phyloP scores from a whole-genome alignment of 2,113 vertebrate genomes.

The Sporophila hypoxantha region DNA sequence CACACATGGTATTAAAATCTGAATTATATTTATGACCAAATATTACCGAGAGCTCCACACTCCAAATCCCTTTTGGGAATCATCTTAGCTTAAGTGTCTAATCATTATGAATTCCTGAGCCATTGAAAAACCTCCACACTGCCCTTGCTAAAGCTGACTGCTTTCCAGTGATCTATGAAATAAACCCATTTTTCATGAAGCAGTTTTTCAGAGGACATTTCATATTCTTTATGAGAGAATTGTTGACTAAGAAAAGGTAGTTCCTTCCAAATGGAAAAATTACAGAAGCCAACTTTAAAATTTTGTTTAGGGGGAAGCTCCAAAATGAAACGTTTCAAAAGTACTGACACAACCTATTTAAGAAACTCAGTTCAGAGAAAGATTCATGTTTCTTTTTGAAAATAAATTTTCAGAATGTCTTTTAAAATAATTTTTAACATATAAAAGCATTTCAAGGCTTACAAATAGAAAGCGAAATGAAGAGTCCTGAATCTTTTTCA shows the following conservation, averaged over 20 bases:
- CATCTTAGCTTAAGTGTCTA: neutral
- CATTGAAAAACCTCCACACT: neutral
- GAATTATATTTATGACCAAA: conserved; percentile 14
- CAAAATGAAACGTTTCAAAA: neutral
- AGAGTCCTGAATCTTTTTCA: neutral
- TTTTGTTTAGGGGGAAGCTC: neutral
- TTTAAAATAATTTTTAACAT: neutral
- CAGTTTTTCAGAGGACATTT: neutral
- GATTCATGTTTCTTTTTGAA: neutral
- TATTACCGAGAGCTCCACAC: neutral
- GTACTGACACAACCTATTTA: neutral
- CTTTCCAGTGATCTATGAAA: neutral
- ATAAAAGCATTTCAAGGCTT: neutral
- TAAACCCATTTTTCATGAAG: neutral
- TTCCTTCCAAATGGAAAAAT: neutral
- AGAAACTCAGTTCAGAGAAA: neutral
- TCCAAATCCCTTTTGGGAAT: conserved; percentile 6
- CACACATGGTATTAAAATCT: conserved; percentile 19
- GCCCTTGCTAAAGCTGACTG: neutral
- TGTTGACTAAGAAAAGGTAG: neutral
- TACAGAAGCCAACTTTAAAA: neutral
- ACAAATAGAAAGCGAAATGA: neutral
- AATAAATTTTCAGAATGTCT: neutral
- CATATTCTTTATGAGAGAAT: neutral
- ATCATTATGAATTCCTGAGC: conserved; percentile 6